A percentile compares a stretch with the other conserved stretches of the same genome.
Evolutionary conservation across 2,888 invertebrate species (phyloP).

Genomic region (Geophilus truncorum): DNA sequence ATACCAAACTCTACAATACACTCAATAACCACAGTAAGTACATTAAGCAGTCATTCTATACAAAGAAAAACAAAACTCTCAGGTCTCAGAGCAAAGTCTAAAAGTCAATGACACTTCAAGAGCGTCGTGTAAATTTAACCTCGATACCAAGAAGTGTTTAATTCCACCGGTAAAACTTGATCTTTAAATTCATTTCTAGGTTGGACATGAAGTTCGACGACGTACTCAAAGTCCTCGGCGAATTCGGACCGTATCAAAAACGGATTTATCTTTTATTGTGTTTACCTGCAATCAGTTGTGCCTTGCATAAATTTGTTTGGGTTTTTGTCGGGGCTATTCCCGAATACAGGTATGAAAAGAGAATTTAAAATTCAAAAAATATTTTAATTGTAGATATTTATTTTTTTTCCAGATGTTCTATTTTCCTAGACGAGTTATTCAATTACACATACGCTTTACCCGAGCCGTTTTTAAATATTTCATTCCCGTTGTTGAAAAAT

Average conservation of each 20-base stretch:
- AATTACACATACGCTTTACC: conserved; percentile 23
- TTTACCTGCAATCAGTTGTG: conserved; percentile 65
- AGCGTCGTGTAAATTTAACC: no score
- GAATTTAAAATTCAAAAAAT: neutral
- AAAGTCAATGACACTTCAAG: no score
- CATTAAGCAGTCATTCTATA: no score
- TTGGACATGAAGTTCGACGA: conserved; percentile 64
- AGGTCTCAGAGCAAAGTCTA: no score
- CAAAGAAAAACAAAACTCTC: no score
- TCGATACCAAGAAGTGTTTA: no score
- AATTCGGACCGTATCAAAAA: conserved; percentile 66
- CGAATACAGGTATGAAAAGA: conserved; percentile 47
- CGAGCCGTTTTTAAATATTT: neutral
- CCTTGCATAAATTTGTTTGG: conserved; percentile 68
- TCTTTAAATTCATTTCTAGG: neutral
- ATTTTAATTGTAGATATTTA: neutral
- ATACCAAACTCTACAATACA: no score
- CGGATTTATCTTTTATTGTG: conserved; percentile 64
- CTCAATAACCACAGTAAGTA: no score
- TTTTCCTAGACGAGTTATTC: neutral
- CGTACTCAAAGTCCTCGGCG: conserved; percentile 61
- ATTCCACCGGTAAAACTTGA: no score
- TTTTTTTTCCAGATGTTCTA: neutral
- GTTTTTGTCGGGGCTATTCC: conserved; percentile 65
- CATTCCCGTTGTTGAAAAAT: neutral